Base-by-base conservation (phyloP, 1,140 invertebrate genomes). In the Drosophila seguyi region DNA sequence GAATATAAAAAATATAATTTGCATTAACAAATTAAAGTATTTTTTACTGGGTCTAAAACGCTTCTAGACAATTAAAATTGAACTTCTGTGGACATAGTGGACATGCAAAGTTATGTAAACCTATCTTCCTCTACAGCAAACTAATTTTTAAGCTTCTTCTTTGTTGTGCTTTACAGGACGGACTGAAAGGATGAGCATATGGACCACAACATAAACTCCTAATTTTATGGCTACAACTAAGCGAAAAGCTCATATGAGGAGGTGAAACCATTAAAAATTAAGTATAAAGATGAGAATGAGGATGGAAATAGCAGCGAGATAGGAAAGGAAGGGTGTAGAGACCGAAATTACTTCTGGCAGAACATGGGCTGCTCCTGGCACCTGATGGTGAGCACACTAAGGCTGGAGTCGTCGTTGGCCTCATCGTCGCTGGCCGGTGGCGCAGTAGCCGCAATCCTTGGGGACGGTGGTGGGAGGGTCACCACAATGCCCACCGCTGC, bases 271-370 rank as follows among this genome's bases (percentile, higher is more conserved):
- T 67, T 31, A 55, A 76, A 47, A 27, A 41, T 34, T 36, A 25
- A 57, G 34, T 13, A 62, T 13, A 50, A 22, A 22, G 3, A 47
- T 45, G 71, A 56, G n/a, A 6, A 55, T 60, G 29, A 18, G 18
- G 4, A 41, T 47, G 31, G 38, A 20, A 5, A 27, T 55, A 38
- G 25, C 36, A 62, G 69, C 63, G 44, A 69, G 57, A 52, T 55
- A 59, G 56, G 18, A 45, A 31, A 53, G 50, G 74, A 60, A 59
- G 47, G 41, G 34, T 52, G 48, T 50, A 66, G 47, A 58, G 62
- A 73, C 69, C 78, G 62, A 86, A 65, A 86, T 81, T 81, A 92
- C 91, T 88, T 92, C 45, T 82, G 52, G 63, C 73, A 88, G 56
- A 83, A 88, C 73, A 75, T 72, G 57, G 90, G 75, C 50, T 75